phyloP scores from a whole-genome alignment of 53 echinoderm and acorn worm species.

The Actinopyga echinites region DNA sequence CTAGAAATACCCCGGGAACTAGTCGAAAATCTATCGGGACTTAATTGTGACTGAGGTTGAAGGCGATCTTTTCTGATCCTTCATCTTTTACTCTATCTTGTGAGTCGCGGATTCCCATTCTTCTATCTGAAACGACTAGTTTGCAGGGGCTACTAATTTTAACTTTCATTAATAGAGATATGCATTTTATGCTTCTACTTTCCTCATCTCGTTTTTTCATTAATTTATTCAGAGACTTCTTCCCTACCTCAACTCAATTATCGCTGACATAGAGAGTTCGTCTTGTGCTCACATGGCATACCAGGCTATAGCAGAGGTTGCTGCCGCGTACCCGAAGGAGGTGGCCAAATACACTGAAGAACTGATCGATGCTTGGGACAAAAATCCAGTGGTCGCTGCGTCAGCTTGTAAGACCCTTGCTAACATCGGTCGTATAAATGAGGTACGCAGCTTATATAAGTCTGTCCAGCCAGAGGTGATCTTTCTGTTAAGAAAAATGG shows the following conservation, averaged over 20 bases:
- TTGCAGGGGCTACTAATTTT: too few relatives aligned
- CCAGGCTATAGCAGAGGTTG: constrained; percentile 63
- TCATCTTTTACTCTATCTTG: too few relatives aligned
- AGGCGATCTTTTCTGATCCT: too few relatives aligned
- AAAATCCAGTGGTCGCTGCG: constrained; percentile 54
- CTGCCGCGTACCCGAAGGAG: constrained; percentile 55
- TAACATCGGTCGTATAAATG: constrained; percentile 72
- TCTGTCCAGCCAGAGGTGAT: too few relatives aligned
- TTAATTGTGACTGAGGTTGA: too few relatives aligned
- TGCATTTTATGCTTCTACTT: too few relatives aligned
- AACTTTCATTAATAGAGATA: too few relatives aligned
- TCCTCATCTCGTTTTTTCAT: neutral
- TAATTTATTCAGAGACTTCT: neutral
- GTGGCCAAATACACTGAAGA: constrained; percentile 70
- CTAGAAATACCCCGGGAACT: too few relatives aligned
- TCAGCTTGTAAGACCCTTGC: constrained; percentile 72
- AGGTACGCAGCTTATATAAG: constrained; percentile 44
- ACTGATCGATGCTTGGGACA: constrained; percentile 52
- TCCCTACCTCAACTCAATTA: constrained; percentile 39
- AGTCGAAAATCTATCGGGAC: too few relatives aligned
- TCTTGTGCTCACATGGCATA: constrained; percentile 37
- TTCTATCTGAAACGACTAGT: too few relatives aligned
- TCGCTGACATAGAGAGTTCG: constrained; percentile 42
- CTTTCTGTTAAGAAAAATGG: too few relatives aligned
- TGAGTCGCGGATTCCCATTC: too few relatives aligned